Evolutionary conservation across 64 coral and sea anemone genomes (phyloP).

Genomic region (Pocillopora damicornis): DNA sequence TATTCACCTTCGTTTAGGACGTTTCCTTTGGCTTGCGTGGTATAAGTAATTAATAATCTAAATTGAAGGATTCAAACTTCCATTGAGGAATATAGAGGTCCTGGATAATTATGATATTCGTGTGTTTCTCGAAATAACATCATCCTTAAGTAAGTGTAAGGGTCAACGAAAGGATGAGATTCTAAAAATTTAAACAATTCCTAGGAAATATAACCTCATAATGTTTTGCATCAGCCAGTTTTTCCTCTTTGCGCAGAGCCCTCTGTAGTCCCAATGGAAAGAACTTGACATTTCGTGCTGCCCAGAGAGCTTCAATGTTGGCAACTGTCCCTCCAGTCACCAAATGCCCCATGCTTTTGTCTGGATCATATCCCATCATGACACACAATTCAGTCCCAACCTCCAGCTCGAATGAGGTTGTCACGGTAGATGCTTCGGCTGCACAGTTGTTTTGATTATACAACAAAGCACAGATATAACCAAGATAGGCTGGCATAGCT

Average conservation of each 20-base stretch:
- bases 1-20: too few species aligned
- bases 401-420: slow-evolving; percentile 66
- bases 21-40: too few species aligned
- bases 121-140: too few species aligned
- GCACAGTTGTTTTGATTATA: slow-evolving; percentile 83
- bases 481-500: slow-evolving; percentile 67
- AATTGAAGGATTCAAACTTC: too few species aligned
- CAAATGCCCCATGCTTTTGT: slow-evolving; percentile 50
- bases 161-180: too few species aligned
- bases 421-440: slow-evolving; percentile 59
- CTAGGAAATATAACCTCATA: slow-evolving; percentile 11
- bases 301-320: slow-evolving; percentile 66
- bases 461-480: slow-evolving; percentile 59
- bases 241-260: slow-evolving; percentile 24
- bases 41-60: too few species aligned
- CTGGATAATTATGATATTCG: too few species aligned
- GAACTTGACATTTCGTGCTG: slow-evolving; percentile 51
- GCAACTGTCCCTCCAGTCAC: slow-evolving; percentile 38
- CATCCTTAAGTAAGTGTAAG: too few species aligned
- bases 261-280: slow-evolving; percentile 35
- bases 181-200: too few species aligned
- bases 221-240: neutral
- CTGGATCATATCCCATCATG: slow-evolving; percentile 68
- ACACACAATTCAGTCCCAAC: slow-evolving; percentile 68
- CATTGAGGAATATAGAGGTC: too few species aligned